phyloP scores from a whole-genome alignment of 2,888 invertebrate species.

The Agrochola lota region DNA sequence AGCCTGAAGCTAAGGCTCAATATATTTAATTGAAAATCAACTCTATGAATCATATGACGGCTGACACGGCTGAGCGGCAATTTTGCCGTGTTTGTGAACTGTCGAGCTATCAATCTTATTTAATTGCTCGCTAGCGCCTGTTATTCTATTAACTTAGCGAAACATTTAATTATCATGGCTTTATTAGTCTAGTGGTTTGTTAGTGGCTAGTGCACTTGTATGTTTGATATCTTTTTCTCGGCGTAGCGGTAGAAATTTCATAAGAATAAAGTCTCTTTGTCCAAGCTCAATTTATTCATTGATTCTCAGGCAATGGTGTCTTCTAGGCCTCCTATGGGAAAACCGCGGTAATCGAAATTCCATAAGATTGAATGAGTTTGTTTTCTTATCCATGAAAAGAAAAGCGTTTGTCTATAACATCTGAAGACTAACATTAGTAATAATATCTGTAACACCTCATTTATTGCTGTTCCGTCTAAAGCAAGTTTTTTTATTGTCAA shows the following conservation, averaged over 20 bases:
- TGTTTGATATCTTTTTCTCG: conserved; percentile 27
- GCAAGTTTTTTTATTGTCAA: not conserved
- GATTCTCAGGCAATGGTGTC: not conserved
- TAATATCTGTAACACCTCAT: not conserved
- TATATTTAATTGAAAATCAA: conserved; percentile 64
- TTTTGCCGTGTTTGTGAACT: conserved; percentile 59
- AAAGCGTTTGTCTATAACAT: not conserved
- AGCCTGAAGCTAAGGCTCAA: conserved; percentile 56
- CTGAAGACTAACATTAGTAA: not conserved
- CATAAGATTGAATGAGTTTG: not conserved
- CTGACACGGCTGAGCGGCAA: conserved; percentile 54
- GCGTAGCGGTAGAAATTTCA: not conserved
- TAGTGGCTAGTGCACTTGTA: conserved; percentile 17
- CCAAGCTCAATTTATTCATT: not conserved
- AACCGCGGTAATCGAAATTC: not conserved
- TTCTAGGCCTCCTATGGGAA: no score
- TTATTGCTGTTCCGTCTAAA: not conserved
- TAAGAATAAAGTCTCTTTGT: not conserved
- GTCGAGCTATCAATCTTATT: conserved; percentile 63
- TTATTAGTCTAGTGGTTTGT: conserved; percentile 35
- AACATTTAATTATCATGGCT: conserved; percentile 61
- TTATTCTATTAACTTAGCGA: conserved; percentile 65
- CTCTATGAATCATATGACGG: conserved; percentile 62
- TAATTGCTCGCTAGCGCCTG: conserved; percentile 64
- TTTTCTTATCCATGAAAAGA: no score